Evolutionary conservation across 1,140 invertebrate genomes (phyloP), one percentile per base, ranked within the genome.

Genomic region (Diprion similis): DNA sequence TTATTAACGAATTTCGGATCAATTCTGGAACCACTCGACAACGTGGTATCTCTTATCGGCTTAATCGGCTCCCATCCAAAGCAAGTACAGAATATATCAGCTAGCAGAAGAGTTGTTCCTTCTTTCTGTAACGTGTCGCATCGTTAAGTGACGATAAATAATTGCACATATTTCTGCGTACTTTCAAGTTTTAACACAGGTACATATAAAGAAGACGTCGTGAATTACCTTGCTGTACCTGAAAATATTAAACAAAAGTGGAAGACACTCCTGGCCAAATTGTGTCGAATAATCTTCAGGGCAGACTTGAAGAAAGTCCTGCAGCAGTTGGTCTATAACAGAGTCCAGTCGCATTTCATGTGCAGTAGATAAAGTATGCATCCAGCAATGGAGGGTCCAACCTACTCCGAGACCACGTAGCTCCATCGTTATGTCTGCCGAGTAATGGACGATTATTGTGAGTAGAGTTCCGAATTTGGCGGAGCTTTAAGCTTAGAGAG

Each of bases 1-100:
- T 97, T 97, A 87, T 97, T 97, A 68, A 97, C 95, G 88, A 96
- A 97, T 81, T 95, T 95, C 1, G 95, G 95, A 88, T 97, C 95
- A 75, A 96, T 96, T 70, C 94, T 89, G 1, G 95, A 94, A 64
- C 93, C 92, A 75, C 91, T 91, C 10, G 92, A 91, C 24, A 94
- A 88, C 3, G 91, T 90, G 11, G 93, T 92, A 78, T 95, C 93
- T 79, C 92, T 90, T 24, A 97, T 94, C 0, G 91, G 88, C 80
- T 94, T 94, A 71, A 97, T 95, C 0, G 93, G 89, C 82, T 96
- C 95, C 92, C 95, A 95, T 45, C 95, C 95, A 79, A 93, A 97
- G 81, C 95, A 96, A 24, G 94, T 95, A 74, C 94, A 95, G 80
- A 97, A 95, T 72, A 97, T 96, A 85, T 97, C 95, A 4, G 95